These are phyloP conservation scores for Callinectes sapidus DNA, from an alignment of 2,888 invertebrate genomes.

Conservation along the genomic window DNA sequence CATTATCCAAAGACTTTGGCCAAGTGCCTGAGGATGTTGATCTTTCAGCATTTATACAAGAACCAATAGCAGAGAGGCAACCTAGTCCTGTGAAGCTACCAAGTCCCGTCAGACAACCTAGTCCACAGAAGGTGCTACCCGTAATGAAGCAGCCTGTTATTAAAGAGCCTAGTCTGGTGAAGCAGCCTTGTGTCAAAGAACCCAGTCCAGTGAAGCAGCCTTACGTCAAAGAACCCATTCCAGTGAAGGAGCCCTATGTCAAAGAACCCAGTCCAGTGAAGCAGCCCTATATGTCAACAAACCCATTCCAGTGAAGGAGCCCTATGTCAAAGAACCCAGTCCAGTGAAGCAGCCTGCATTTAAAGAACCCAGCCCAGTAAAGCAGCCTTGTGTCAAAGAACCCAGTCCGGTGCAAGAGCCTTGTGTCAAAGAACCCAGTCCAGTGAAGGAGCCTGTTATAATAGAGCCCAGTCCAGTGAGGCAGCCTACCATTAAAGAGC, in stretches of 20 bases:
- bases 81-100: constrained; percentile 41
- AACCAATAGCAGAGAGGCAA: constrained; percentile 34
- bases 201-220: not conserved
- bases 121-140: constrained; percentile 33
- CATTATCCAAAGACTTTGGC: constrained; percentile 47
- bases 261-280: constrained; percentile 16
- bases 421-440: too few species aligned
- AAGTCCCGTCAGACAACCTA: constrained; percentile 18
- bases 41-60: constrained; percentile 43
- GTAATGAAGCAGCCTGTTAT: not conserved
- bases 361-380: too few species aligned
- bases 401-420: not conserved
- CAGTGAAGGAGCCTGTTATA: not conserved
- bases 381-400: not conserved
- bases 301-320: not conserved
- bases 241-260: not conserved
- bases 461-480: too few species aligned
- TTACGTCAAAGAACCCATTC: not conserved
- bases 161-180: constrained; percentile 6
- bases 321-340: too few species aligned
- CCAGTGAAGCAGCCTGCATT: not conserved
- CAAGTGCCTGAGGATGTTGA: constrained; percentile 61
- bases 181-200: constrained; percentile 13
- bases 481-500: too few species aligned
- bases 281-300: not conserved